Evolutionary conservation across 2,113 vertebrate species (phyloP).

Genomic region (Ancistrus triradiatus): DNA sequence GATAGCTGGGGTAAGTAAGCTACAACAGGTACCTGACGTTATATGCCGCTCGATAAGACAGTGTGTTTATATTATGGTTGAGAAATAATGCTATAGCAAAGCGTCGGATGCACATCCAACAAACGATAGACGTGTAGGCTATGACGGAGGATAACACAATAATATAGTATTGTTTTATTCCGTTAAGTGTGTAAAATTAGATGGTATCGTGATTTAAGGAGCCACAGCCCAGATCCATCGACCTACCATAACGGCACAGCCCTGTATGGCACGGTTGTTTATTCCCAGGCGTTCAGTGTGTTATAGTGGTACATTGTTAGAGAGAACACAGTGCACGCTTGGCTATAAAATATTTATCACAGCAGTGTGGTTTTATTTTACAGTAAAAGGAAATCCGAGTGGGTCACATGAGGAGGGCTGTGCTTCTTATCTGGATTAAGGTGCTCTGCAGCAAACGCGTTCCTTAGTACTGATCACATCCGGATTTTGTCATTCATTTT

Average conservation of each 20-base stretch:
- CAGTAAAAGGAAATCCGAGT: neutral
- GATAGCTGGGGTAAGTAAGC: conserved; percentile 91
- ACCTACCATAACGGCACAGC: neutral
- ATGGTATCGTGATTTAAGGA: neutral
- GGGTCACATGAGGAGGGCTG: neutral
- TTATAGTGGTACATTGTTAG: neutral
- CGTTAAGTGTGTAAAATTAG: neutral
- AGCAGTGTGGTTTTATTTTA: neutral
- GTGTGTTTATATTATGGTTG: neutral
- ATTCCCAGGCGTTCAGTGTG: conserved; percentile 2
- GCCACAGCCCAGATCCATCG: conserved; percentile 24
- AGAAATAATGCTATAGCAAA: neutral
- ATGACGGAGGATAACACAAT: neutral
- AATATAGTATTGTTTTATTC: neutral
- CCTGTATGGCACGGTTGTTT: too few relatives aligned
- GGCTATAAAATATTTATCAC: neutral
- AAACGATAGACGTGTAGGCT: neutral
- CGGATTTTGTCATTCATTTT: too few relatives aligned
- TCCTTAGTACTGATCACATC: too few relatives aligned
- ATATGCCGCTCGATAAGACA: neutral
- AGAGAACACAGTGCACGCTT: too few relatives aligned
- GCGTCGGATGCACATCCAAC: too few relatives aligned
- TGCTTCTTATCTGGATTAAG: neutral
- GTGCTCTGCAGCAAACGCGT: neutral
- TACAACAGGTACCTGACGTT: conserved; percentile 19